These are phyloP conservation scores for Lates calcarifer DNA, from an alignment of 2,113 vertebrate genomes.

Conservation along the genomic window DNA sequence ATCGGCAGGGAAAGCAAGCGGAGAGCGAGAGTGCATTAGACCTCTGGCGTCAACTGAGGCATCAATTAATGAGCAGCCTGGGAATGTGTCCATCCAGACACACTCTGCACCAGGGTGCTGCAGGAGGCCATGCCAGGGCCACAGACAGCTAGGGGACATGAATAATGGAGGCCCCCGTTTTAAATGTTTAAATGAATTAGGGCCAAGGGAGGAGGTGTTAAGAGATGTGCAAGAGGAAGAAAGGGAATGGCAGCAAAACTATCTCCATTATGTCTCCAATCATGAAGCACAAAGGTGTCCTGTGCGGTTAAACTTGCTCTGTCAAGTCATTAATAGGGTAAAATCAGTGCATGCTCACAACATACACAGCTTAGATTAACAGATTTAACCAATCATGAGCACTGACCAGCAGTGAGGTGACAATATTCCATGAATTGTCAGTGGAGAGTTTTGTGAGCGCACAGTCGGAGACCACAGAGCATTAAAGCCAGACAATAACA, in stretches of 20 bases:
- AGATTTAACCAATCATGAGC: background rate
- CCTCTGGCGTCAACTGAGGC: constrained; percentile 68
- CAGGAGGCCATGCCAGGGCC: constrained; percentile 57
- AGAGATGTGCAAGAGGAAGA: constrained; percentile 48
- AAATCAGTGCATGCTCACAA: background rate
- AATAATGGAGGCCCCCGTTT: constrained; percentile 79
- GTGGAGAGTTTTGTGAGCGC: background rate
- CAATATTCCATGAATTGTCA: background rate
- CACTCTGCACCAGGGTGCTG: constrained; percentile 67
- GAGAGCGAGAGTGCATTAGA: constrained; percentile 77
- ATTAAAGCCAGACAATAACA: background rate
- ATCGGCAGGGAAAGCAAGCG: constrained; percentile 31
- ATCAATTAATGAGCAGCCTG: constrained; percentile 82
- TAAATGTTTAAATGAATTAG: constrained; percentile 80
- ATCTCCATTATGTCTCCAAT: constrained; percentile 55
- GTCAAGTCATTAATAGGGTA: constrained; percentile 5
- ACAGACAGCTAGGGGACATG: constrained; percentile 66
- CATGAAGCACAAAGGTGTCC: constrained; percentile 22
- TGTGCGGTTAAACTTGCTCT: constrained; percentile 23
- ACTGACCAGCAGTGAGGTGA: background rate
- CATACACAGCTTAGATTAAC: background rate
- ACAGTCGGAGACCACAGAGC: background rate
- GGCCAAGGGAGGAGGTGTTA: constrained; percentile 63
- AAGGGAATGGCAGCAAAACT: constrained; percentile 39
- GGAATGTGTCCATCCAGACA: constrained; percentile 77